Conservation (phyloP, 2,113 vertebrate genomes). For the Sapajus apella region DNA sequence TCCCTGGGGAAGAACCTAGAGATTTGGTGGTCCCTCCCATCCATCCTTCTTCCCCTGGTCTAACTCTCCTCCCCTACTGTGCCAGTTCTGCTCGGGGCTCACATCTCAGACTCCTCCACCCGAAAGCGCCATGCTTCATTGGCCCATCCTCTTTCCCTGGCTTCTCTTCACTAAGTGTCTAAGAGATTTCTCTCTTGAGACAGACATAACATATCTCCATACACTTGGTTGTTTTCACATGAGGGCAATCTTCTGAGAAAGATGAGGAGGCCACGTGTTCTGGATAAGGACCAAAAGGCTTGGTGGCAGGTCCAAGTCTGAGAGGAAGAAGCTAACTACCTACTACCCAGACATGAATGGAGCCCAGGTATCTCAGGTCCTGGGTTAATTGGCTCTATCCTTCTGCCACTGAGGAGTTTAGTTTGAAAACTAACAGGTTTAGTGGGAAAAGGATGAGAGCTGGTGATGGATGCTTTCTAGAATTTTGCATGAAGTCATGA, state of each 20-base stretch:
- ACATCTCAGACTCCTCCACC: neutral
- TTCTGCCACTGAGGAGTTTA: neutral
- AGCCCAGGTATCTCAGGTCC: neutral
- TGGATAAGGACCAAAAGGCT: neutral
- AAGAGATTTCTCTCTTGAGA: neutral
- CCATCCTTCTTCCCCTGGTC: neutral
- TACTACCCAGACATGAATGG: neutral
- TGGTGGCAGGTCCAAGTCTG: neutral
- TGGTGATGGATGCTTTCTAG: neutral
- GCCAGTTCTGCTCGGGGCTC: neutral
- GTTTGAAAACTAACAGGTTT: neutral
- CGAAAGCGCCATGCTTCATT: neutral
- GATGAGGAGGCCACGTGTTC: neutral
- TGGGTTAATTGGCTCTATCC: neutral
- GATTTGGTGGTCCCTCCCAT: neutral
- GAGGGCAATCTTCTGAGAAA: neutral
- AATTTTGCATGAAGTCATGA: neutral
- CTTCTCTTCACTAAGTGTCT: neutral
- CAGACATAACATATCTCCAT: neutral
- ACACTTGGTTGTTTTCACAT: neutral
- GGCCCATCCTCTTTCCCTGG: neutral
- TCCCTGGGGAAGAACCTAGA: neutral
- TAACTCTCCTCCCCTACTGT: neutral
- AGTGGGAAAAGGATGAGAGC: neutral
- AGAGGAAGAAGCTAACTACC: neutral